These are phyloP conservation scores for Suncus etruscus DNA, from an alignment of 2,113 vertebrate genomes.

Conservation along the genomic window DNA sequence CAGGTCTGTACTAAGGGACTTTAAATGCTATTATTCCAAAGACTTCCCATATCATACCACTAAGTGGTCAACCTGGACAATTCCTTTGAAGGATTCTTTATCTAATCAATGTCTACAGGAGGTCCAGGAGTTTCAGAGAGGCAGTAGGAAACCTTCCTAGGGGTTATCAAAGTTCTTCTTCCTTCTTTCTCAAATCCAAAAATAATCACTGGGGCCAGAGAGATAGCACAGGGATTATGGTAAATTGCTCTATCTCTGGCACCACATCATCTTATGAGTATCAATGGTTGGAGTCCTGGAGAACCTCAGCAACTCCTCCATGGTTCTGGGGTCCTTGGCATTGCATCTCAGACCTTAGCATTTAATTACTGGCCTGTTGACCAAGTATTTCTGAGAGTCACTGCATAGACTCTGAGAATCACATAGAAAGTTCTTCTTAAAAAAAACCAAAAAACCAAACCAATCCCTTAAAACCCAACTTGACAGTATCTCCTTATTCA, in stretches of 20 bases:
- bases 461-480: background rate
- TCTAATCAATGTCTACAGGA: background rate
- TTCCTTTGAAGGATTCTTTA: conserved; percentile 15
- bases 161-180: background rate
- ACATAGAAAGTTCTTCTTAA: no score
- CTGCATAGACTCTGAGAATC: no score
- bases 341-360: no score
- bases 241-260: no score
- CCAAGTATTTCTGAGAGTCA: no score
- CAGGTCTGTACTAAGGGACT: conserved; percentile 14
- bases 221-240: no score
- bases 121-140: background rate
- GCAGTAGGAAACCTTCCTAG: background rate
- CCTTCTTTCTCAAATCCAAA: background rate
- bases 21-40: conserved; percentile 14
- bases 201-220: no score
- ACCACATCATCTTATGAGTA: no score
- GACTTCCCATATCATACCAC: background rate
- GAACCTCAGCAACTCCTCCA: no score
- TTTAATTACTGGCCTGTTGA: no score
- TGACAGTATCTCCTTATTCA: background rate
- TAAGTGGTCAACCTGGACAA: background rate
- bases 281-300: no score
- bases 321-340: no score
- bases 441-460: background rate